These are phyloP conservation scores for Plebejus melissa DNA, from an alignment of 2,888 invertebrate species.

Conservation along the genomic window DNA sequence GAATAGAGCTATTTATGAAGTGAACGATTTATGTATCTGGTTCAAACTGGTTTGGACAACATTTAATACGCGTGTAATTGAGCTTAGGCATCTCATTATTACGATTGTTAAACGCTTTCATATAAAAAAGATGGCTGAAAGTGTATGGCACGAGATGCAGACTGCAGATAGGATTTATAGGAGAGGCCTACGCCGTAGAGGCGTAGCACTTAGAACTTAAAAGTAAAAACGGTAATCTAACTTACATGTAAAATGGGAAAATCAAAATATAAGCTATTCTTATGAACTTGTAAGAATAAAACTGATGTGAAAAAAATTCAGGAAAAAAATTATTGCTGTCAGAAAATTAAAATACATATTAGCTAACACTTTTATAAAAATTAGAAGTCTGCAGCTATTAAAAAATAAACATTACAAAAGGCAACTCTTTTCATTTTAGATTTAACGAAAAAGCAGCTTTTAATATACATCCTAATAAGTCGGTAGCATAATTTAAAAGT, in stretches of 20 bases:
- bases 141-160: too few species aligned
- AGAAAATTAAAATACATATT: not conserved
- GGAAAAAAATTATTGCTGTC: not conserved
- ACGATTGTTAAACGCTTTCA: not conserved
- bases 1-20: constrained; percentile 40
- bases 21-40: constrained; percentile 45
- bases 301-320: too few species aligned
- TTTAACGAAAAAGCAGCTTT: constrained; percentile 46
- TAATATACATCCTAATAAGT: constrained; percentile 65
- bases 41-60: constrained; percentile 30
- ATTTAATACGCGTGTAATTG: constrained; percentile 34
- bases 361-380: not conserved
- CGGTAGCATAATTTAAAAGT: constrained; percentile 68
- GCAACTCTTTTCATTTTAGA: not conserved
- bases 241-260: too few species aligned
- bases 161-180: too few species aligned
- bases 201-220: too few species aligned
- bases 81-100: constrained; percentile 9
- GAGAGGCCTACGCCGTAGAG: too few species aligned
- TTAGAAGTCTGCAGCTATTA: not conserved
- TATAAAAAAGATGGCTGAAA: not conserved
- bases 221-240: too few species aligned
- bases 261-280: too few species aligned
- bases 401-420: not conserved
- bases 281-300: too few species aligned